Evolutionary conservation across 2,113 vertebrate species (phyloP).

Genomic region (Cercocebus atys): DNA sequence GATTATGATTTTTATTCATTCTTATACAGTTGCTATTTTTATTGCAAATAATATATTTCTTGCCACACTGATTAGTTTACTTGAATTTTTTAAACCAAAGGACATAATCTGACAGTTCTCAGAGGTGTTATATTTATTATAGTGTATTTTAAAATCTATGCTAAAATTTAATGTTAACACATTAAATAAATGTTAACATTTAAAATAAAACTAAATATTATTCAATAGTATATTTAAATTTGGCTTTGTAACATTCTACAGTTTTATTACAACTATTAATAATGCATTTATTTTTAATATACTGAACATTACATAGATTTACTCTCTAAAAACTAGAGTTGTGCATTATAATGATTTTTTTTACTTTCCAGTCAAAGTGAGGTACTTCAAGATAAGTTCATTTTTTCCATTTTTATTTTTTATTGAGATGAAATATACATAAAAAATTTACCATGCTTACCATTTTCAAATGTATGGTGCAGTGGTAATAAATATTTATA

Average conservation of each 20-base stretch:
- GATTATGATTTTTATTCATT: background rate
- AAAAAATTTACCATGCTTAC: too few relatives aligned
- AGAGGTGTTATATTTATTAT: background rate
- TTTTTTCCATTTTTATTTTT: too few relatives aligned
- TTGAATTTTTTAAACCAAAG: background rate
- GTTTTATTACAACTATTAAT: background rate
- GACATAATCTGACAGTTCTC: background rate
- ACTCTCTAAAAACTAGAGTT: background rate
- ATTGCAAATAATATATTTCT: background rate
- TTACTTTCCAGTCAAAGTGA: background rate
- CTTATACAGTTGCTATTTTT: background rate
- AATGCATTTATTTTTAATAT: background rate
- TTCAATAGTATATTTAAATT: background rate
- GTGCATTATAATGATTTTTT: background rate
- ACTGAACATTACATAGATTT: background rate
- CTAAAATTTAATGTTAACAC: background rate
- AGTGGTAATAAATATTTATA: too few relatives aligned
- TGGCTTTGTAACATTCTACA: background rate
- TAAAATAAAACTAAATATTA: background rate
- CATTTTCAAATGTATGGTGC: too few relatives aligned
- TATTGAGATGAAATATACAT: too few relatives aligned
- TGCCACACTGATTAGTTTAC: background rate
- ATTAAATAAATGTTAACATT: background rate
- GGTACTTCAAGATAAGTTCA: background rate
- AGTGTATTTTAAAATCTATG: background rate